Conservation (phyloP, 1,140 invertebrate genomes). For the Lutraria rhynchaena region DNA sequence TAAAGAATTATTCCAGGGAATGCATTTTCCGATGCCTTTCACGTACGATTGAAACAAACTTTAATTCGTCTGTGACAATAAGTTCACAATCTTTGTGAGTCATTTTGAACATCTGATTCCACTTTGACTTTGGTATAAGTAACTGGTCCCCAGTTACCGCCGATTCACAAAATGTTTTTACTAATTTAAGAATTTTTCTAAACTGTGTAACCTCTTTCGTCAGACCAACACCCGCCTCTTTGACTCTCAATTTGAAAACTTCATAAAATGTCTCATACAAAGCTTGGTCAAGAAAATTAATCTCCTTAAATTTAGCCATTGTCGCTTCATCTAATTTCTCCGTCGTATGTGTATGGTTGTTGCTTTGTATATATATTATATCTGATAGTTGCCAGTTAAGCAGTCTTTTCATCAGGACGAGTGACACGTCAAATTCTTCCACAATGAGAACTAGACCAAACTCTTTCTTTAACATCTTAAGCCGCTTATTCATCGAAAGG, state of each 20-base stretch:
- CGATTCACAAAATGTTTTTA: slow-evolving; percentile 54
- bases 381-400: slow-evolving; percentile 83
- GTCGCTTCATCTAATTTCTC: neutral
- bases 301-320: slow-evolving; percentile 33
- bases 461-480: slow-evolving; percentile 41
- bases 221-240: slow-evolving; percentile 18
- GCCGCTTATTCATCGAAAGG: slow-evolving; percentile 24
- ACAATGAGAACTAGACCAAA: slow-evolving; percentile 84
- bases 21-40: slow-evolving; percentile 15
- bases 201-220: slow-evolving; percentile 54
- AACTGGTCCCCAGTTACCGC: neutral
- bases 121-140: neutral
- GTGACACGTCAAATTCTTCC: slow-evolving; percentile 84
- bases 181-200: slow-evolving; percentile 26
- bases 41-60: slow-evolving; percentile 1
- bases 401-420: slow-evolving; percentile 82
- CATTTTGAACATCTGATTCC: slow-evolving; percentile 21
- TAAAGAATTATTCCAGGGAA: no score
- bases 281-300: slow-evolving; percentile 49
- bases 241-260: slow-evolving; percentile 45
- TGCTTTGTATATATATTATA: slow-evolving; percentile 71
- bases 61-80: slow-evolving; percentile 1
- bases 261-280: slow-evolving; percentile 59
- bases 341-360: slow-evolving; percentile 7
- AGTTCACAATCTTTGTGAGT: neutral